These are phyloP conservation scores for Protomyctophum bolini DNA, from an alignment of 2,113 vertebrate genomes.

Conservation along the genomic window DNA sequence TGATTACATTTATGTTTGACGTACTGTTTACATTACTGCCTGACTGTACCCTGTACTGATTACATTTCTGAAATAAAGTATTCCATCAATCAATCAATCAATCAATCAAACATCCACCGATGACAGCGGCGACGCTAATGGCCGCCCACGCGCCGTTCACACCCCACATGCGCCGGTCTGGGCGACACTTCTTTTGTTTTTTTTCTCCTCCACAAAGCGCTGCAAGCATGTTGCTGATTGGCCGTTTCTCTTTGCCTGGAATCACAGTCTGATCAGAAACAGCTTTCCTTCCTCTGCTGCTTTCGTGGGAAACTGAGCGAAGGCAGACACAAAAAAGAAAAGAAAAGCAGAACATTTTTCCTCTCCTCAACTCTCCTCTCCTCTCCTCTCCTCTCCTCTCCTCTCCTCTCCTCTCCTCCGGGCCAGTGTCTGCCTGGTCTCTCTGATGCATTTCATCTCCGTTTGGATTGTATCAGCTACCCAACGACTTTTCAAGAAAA, in stretches of 20 bases:
- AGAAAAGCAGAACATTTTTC: conserved; percentile 36
- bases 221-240: conserved; percentile 36
- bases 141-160: conserved; percentile 36
- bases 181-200: background rate
- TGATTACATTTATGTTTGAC: too few relatives aligned
- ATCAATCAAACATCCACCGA: too few relatives aligned
- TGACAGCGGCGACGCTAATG: too few relatives aligned
- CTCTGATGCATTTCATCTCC: background rate
- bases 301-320: conserved; percentile 22
- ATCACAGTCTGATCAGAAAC: conserved; percentile 58
- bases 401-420: too few relatives aligned
- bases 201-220: background rate
- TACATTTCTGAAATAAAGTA: too few relatives aligned
- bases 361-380: background rate
- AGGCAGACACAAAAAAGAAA: conserved; percentile 9
- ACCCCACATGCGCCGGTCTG: conserved; percentile 31
- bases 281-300: conserved; percentile 43
- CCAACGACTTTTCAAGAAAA: too few relatives aligned
- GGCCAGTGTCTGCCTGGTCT: background rate
- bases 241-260: conserved; percentile 50
- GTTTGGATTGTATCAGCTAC: too few relatives aligned
- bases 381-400: background rate
- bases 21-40: too few relatives aligned
- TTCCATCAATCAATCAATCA: too few relatives aligned
- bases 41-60: too few relatives aligned